Evolutionary conservation across 2,888 invertebrate genomes (phyloP).

Genomic region (Sthenelais limicola): DNA sequence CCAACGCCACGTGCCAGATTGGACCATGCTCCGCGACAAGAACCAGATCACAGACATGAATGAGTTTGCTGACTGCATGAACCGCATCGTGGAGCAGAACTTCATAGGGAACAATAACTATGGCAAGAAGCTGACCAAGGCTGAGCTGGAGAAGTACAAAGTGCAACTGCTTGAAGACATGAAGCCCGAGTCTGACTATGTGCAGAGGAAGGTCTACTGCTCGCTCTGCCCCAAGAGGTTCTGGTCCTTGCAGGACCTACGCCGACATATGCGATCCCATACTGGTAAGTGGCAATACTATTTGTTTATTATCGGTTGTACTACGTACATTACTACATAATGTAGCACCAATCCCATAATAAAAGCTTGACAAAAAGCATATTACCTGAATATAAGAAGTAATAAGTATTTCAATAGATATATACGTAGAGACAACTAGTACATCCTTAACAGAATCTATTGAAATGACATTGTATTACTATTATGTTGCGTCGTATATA

Average conservation of each 20-base stretch:
- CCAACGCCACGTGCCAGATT: conserved; percentile 83
- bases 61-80: conserved; percentile 63
- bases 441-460: too few species aligned
- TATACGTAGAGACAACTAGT: too few species aligned
- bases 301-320: too few species aligned
- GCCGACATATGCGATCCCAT: conserved; percentile 94
- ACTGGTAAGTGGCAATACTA: conserved; percentile 60
- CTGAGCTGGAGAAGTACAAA: conserved; percentile 48
- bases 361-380: too few species aligned
- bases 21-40: conserved; percentile 80
- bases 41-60: conserved; percentile 64
- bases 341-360: too few species aligned
- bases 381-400: too few species aligned
- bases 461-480: too few species aligned
- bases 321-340: too few species aligned
- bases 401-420: too few species aligned
- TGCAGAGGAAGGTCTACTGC: conserved; percentile 73
- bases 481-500: too few species aligned
- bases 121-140: conserved; percentile 28
- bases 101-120: conserved; percentile 24
- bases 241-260: conserved; percentile 94
- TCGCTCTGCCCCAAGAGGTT: conserved; percentile 94
- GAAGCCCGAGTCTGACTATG: conserved; percentile 51
- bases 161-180: conserved; percentile 57
- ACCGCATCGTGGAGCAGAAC: conserved; percentile 58